These are phyloP conservation scores for Ephialtes manifestator DNA, from an alignment of 2,888 invertebrate species.

Conservation along the genomic window DNA sequence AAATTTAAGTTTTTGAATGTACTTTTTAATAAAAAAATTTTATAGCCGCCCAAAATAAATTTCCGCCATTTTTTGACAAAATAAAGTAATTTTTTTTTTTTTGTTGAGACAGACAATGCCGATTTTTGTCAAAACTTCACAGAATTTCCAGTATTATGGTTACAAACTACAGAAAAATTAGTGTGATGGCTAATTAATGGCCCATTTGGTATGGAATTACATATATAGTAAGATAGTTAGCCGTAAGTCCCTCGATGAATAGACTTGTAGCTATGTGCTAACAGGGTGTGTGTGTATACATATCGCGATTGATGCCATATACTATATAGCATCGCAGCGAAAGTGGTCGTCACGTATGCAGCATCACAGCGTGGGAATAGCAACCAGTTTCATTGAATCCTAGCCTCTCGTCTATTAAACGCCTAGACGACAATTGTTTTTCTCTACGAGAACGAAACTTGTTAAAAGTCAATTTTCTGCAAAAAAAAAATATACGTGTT, in stretches of 20 bases:
- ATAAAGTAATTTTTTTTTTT: too few species aligned
- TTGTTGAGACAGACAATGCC: too few species aligned
- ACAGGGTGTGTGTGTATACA: not conserved
- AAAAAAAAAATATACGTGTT: not conserved
- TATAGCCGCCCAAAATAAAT: too few species aligned
- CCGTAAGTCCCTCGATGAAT: conserved; percentile 2
- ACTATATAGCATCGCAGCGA: conserved; percentile 71
- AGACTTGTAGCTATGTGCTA: not conserved
- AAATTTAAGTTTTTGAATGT: too few species aligned
- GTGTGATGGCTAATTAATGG: too few species aligned
- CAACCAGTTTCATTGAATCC: conserved; percentile 73
- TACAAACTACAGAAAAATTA: too few species aligned
- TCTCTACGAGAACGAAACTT: not conserved
- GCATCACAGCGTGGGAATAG: conserved; percentile 79
- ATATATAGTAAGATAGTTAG: conserved; percentile 74
- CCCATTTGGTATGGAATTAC: too few species aligned
- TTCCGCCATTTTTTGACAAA: too few species aligned
- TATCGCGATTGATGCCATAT: conserved; percentile 17
- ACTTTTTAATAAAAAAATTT: too few species aligned
- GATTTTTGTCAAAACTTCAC: too few species aligned
- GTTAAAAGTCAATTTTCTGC: not conserved
- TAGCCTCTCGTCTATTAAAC: conserved; percentile 44
- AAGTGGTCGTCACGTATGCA: conserved; percentile 74
- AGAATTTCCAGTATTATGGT: too few species aligned
- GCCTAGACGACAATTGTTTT: conserved; percentile 47